These are phyloP conservation scores for Escarpia spicata DNA, from an alignment of 2,888 invertebrate genomes.

Conservation along the genomic window DNA sequence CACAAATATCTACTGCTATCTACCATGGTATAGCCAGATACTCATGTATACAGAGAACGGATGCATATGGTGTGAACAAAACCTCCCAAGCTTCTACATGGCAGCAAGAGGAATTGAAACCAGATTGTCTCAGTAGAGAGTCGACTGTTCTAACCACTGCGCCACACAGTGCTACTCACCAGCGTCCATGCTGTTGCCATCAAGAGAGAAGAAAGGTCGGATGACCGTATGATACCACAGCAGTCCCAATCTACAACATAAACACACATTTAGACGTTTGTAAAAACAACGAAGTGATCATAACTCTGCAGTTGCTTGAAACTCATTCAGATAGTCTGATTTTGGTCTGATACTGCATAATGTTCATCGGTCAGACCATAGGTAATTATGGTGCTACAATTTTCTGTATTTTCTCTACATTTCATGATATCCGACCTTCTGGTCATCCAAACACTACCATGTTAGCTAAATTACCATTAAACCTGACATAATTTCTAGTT, in stretches of 20 bases:
- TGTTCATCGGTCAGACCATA: background rate
- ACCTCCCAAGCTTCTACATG: too few species aligned
- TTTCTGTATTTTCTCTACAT: background rate
- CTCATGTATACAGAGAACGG: too few species aligned
- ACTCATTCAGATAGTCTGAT: background rate
- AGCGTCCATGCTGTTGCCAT: conserved; percentile 72
- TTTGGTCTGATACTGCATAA: background rate
- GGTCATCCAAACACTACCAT: background rate
- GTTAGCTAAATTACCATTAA: too few species aligned
- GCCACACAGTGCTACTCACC: conserved; percentile 52
- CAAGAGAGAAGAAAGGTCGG: conserved; percentile 75
- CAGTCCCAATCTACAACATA: conserved; percentile 65
- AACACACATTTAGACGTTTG: conserved; percentile 30
- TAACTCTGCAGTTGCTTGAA: background rate
- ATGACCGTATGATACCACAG: conserved; percentile 79
- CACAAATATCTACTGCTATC: too few species aligned
- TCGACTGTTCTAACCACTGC: too few species aligned
- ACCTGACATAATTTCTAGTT: too few species aligned
- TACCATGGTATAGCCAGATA: too few species aligned
- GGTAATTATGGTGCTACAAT: background rate
- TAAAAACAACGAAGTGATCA: background rate
- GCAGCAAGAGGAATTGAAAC: too few species aligned
- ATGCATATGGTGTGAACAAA: too few species aligned
- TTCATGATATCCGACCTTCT: background rate
- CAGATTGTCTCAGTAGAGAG: too few species aligned